Evolutionary conservation across 2,888 invertebrate species (phyloP), one percentile per base, ranked within the genome.

Genomic region (Sphecodes monilicornis): DNA sequence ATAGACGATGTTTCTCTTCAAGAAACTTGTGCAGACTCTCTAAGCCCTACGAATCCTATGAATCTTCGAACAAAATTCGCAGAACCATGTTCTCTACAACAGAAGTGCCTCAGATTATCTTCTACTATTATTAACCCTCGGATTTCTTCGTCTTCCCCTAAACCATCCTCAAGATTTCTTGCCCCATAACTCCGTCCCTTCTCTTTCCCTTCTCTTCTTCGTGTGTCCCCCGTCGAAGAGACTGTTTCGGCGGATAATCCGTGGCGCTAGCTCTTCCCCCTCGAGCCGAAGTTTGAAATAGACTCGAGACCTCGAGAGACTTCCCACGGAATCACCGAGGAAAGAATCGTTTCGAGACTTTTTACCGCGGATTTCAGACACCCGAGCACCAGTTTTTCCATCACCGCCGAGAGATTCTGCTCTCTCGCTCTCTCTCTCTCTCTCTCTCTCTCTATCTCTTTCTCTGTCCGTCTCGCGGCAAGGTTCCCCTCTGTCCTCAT

Each of bases 261-360:
- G 39, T 39, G 36, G 39, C 22, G 36, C 32, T 32, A 66, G 22
- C 32, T 36, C n/a, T 50, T 50, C 50, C 64, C 41, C 64, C 26
- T 16, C n/a, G 26, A 46, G 66, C 22, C 29, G n/a, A 76, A 76
- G 46, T 76, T 76, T 68, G 54, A 54, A 74, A 74, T 41, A 26
- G 46, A 66, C 46, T 39, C 43, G 22, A 36, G 10, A 36, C 75
- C 75, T 66, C 66, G 46, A n/a, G 66, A 50, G 66, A 46, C 66
- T 36, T 36, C 32, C 60, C 64, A 36, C 46, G 43, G 66, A 76
- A 68, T 76, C 75, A 26, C 75, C 46, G 36, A 32, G 64, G 66
- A 68, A 50, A 50, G 75, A 68, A 71, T 60, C 69, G 78, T 43
- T 69, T 10, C 72, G 41, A 18, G 60, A 36, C 43, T 43, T 71